Evolutionary conservation across 2,113 vertebrate genomes (phyloP).

Genomic region (Tachuris rubrigastra): DNA sequence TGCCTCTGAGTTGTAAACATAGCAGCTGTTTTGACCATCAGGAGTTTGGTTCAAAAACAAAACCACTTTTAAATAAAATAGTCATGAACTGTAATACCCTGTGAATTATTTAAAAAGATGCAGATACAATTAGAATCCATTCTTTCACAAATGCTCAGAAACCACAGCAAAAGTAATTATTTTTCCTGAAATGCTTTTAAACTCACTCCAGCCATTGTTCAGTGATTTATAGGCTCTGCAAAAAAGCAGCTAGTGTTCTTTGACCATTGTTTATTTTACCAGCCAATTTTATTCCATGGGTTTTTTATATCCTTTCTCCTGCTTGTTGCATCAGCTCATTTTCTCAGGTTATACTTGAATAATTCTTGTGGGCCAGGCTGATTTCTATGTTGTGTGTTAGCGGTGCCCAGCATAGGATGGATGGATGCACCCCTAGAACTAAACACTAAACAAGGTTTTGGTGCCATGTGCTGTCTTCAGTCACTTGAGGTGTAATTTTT

Average conservation of each 20-base stretch:
- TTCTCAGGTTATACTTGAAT: not conserved
- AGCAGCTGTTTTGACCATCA: not conserved
- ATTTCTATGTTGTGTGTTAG: not conserved
- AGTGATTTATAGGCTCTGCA: not conserved
- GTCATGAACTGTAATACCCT: not conserved
- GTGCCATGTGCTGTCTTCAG: not conserved
- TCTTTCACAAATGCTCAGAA: not conserved
- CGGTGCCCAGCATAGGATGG: not conserved
- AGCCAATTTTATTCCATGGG: not conserved
- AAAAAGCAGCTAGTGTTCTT: not conserved
- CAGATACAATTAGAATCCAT: not conserved
- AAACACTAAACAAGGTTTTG: not conserved
- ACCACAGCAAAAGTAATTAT: not conserved
- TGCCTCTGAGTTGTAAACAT: not conserved
- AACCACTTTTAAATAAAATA: not conserved
- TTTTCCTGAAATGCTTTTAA: not conserved
- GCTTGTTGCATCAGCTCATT: not conserved
- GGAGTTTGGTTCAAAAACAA: not conserved
- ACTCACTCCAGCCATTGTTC: not conserved
- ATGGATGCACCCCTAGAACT: not conserved
- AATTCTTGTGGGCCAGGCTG: not conserved
- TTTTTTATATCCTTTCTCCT: not conserved
- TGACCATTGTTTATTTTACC: not conserved
- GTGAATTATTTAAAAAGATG: not conserved
- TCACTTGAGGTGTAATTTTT: not conserved